Evolutionary conservation across 1,140 invertebrate genomes (phyloP).

Genomic region (Tetramorium alpestre): DNA sequence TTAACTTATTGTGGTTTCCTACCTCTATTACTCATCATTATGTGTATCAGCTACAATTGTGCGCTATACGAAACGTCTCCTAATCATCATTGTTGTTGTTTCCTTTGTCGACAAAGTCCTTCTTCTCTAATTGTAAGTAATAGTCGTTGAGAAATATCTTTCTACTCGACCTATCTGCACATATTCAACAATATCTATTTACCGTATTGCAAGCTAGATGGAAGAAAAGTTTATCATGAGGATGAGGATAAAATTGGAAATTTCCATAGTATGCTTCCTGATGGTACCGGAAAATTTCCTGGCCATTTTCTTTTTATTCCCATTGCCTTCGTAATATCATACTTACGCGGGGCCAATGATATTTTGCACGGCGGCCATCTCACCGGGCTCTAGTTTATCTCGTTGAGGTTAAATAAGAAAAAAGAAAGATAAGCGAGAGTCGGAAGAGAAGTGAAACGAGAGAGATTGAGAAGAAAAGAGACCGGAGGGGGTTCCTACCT

Average conservation of each 20-base stretch:
- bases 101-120: background rate
- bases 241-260: background rate
- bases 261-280: constrained; percentile 16
- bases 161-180: background rate
- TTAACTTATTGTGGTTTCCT: background rate
- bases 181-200: background rate
- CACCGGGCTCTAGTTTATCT: constrained; percentile 38
- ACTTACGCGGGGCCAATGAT: constrained; percentile 40
- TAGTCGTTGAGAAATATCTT: background rate
- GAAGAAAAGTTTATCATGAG: background rate
- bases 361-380: constrained; percentile 25
- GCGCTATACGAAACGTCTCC: background rate
- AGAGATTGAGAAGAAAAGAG: background rate
- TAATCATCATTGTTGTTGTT: background rate
- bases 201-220: background rate
- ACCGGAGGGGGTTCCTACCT: background rate
- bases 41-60: background rate
- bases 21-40: background rate
- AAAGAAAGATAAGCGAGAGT: constrained; percentile 13
- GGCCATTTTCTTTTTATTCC: constrained; percentile 29
- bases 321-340: constrained; percentile 40
- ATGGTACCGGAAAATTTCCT: constrained; percentile 7
- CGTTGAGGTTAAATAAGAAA: constrained; percentile 45
- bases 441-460: background rate
- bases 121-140: background rate